Base-by-base conservation (phyloP, 1,140 invertebrate species). In the Kradibia gibbosae region DNA sequence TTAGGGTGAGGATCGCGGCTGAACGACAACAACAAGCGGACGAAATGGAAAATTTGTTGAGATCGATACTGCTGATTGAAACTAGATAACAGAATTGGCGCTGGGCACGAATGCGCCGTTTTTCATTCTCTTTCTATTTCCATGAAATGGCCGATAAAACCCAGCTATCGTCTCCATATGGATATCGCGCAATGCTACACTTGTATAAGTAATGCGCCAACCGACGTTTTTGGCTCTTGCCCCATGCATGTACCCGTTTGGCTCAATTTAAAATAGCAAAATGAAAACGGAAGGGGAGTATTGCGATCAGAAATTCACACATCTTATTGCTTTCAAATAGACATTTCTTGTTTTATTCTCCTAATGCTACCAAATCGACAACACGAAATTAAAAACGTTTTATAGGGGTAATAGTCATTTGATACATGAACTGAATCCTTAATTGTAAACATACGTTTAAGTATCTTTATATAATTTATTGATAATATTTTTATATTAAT, bases 71-170 rank as follows among this genome's bases (percentile, higher is more conserved):
- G 55, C 70, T 73, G 77, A 78, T 78, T 74, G 74, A 78, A 82
- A 82, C 53, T 55, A 53, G 77, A 82, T 65, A 45, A 67, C 25
- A 42, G 60, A 78, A 60, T 79, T 73, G 50, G 72, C 34, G 73
- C 70, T 39, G 71, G 74, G 81, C 80, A 73, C 80, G 81, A 74
- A 74, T 67, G 55, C 78, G 80, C 78, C 82, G 82, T 86, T 83
- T 83, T 80, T 84, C 80, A 75, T 81, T 77, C 55, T 62, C 48
- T 67, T 73, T 70, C 73, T 70, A 72, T 80, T 83, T 86, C 85
- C 85, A 83, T 85, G 85, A 83, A 84, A 86, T 67, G 71, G 81
- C 82, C 82, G 84, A 81, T 85, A 86, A 86, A 87, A 78, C 73
- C 60, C 60, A 57, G 73, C 45, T 62, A 79, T 73, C 76, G 82